Conservation (phyloP, 2,113 vertebrate genomes). For the Penelope pileata region DNA sequence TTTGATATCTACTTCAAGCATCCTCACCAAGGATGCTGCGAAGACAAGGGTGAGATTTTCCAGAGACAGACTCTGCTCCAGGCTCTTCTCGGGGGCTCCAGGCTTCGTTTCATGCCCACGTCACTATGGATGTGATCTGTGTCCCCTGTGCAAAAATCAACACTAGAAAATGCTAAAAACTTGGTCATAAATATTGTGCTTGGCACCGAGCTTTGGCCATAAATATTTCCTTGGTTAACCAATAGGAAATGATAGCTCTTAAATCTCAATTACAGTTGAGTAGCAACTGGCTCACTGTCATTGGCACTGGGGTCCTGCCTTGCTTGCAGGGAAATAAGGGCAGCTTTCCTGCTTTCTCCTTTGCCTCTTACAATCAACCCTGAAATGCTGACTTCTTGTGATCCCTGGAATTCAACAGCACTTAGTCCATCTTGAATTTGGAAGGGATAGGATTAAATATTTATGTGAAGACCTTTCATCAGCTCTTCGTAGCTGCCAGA, state of each 20-base stretch:
- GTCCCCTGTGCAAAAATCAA: background rate
- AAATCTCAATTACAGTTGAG: conserved; percentile 62
- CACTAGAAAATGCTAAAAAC: conserved; percentile 21
- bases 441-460: background rate
- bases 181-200: conserved; percentile 67
- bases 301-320: conserved; percentile 37
- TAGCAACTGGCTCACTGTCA: conserved; percentile 30
- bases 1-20: background rate
- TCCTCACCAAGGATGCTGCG: background rate
- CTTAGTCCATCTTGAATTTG: background rate
- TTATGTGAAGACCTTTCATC: background rate
- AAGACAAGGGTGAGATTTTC: background rate
- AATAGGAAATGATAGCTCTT: conserved; percentile 62
- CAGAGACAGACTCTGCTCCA: background rate
- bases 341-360: conserved; percentile 29
- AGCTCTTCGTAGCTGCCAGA: background rate
- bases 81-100: background rate
- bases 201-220: conserved; percentile 57
- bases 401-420: background rate
- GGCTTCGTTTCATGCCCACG: background rate
- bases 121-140: background rate
- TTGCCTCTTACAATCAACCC: background rate
- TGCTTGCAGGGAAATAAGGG: background rate
- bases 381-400: background rate
- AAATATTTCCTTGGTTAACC: conserved; percentile 70